A percentile compares a stretch with the other conserved stretches of the same genome.
Conservation (phyloP, 2,888 invertebrate genomes). For the Nebria brevicollis region DNA sequence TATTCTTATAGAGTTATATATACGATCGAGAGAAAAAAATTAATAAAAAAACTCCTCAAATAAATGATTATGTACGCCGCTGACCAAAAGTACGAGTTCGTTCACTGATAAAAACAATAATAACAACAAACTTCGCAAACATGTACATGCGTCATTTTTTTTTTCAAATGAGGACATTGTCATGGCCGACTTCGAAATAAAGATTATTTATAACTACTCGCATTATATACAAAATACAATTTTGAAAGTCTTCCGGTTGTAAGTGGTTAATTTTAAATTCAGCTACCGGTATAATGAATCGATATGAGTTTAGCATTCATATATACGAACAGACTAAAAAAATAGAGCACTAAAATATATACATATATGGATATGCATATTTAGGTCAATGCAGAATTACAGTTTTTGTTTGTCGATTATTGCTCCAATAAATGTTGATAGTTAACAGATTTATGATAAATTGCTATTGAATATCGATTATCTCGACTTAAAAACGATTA, state of each 20-base stretch:
- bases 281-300: background rate
- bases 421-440: no score
- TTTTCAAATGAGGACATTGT: background rate
- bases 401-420: no score
- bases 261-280: constrained; percentile 10
- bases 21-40: no score
- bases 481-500: no score
- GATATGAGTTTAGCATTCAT: background rate
- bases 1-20: no score
- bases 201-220: background rate
- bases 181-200: constrained; percentile 3
- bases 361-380: background rate
- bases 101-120: background rate
- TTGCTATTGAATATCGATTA: no score
- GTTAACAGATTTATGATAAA: no score
- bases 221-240: no score
- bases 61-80: no score
- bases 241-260: background rate
- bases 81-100: background rate
- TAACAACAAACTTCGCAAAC: background rate
- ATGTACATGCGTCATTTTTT: background rate
- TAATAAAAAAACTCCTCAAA: no score
- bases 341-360: constrained; percentile 1
- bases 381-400: no score
- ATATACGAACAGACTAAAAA: background rate